phyloP scores from a whole-genome alignment of 2,113 vertebrate species.

The Thamnophis sirtalis region DNA sequence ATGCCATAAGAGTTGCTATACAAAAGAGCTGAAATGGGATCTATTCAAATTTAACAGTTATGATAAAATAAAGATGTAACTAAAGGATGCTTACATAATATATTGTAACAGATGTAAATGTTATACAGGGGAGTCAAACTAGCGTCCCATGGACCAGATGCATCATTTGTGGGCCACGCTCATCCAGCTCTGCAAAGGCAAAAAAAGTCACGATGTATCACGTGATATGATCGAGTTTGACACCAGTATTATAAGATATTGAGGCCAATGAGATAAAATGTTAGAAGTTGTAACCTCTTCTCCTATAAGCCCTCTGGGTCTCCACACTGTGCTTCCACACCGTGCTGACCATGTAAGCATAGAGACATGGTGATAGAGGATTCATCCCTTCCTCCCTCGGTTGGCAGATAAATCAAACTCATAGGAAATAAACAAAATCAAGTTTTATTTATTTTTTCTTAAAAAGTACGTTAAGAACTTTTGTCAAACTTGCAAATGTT shows the following conservation, averaged over 20 bases:
- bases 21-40: neutral
- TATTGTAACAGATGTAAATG: neutral
- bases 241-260: neutral
- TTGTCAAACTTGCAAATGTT: neutral
- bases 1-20: neutral
- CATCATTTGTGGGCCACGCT: too few species aligned
- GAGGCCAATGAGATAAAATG: neutral
- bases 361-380: neutral
- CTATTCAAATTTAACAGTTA: neutral
- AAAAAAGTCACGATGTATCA: too few species aligned
- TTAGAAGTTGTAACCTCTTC: neutral
- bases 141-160: too few species aligned
- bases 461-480: neutral
- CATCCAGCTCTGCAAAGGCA: too few species aligned
- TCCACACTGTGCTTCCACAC: neutral
- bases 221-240: too few species aligned
- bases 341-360: neutral
- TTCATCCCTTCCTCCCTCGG: neutral
- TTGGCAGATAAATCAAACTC: neutral
- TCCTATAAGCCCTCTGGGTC: neutral
- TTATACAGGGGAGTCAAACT: too few species aligned
- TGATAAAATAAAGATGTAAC: neutral
- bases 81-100: neutral
- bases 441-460: neutral
- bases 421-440: neutral